phyloP scores from a whole-genome alignment of 1,140 invertebrate species.

The Atta colombica region DNA sequence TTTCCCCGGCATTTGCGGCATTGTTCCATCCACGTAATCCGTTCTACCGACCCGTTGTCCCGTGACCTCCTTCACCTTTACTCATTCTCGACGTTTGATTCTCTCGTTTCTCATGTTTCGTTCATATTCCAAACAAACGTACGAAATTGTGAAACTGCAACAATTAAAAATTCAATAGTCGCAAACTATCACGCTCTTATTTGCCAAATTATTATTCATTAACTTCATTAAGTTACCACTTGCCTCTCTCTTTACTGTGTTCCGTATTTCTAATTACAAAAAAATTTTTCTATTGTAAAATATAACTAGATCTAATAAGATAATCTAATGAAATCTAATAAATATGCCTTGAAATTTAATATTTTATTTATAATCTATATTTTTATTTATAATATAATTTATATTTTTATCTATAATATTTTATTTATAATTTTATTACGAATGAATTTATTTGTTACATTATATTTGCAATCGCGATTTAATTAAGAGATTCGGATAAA shows the following conservation, averaged over 20 bases:
- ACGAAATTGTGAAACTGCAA: slow-evolving; percentile 35
- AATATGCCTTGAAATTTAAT: not conserved
- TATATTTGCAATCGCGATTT: not conserved
- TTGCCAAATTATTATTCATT: not conserved
- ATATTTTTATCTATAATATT: no score
- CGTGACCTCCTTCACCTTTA: slow-evolving; percentile 50
- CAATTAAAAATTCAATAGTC: slow-evolving; percentile 39
- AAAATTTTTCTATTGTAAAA: not conserved
- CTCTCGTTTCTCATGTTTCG: slow-evolving; percentile 27
- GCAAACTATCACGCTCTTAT: slow-evolving; percentile 3
- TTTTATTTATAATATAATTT: not conserved
- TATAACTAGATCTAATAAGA: not conserved
- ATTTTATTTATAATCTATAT: no score
- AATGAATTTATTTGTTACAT: not conserved
- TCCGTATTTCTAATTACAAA: not conserved
- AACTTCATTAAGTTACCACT: slow-evolving; percentile 6
- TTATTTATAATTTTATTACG: not conserved
- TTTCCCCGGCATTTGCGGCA: slow-evolving; percentile 53
- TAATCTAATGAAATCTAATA: not conserved
- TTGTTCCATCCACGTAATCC: slow-evolving; percentile 54
- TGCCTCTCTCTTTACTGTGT: not conserved
- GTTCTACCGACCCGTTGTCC: slow-evolving; percentile 42
- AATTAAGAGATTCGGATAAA: not conserved
- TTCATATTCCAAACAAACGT: slow-evolving; percentile 46
- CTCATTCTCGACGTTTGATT: slow-evolving; percentile 43